These are phyloP conservation scores for Xestia ashworthii DNA, from an alignment of 2,888 invertebrate species.

Conservation along the genomic window DNA sequence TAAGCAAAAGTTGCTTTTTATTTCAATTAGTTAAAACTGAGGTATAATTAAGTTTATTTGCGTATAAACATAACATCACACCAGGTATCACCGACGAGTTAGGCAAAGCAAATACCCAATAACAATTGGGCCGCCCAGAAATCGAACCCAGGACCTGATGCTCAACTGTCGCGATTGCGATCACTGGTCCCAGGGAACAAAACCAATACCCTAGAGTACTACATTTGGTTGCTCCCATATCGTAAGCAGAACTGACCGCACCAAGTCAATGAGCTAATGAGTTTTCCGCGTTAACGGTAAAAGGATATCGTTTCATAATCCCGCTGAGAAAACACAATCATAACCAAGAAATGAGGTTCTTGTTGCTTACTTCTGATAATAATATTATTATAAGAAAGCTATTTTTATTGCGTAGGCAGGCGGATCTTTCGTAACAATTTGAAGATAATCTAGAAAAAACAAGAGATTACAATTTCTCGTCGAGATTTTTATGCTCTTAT, in stretches of 20 bases:
- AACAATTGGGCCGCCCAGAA: too few relatives aligned
- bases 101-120: too few relatives aligned
- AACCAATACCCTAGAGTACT: conserved; percentile 35
- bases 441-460: conserved; percentile 17
- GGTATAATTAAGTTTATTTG: too few relatives aligned
- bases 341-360: conserved; percentile 59
- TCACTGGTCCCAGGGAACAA: not conserved
- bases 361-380: conserved; percentile 48
- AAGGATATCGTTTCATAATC: conserved; percentile 73
- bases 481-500: conserved; percentile 11
- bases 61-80: too few relatives aligned
- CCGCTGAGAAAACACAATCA: conserved; percentile 74
- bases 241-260: conserved; percentile 66
- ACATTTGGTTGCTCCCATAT: conserved; percentile 65
- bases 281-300: conserved; percentile 78
- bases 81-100: too few relatives aligned
- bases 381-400: conserved; percentile 25
- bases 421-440: conserved; percentile 22
- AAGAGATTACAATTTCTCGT: conserved; percentile 25
- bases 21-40: too few relatives aligned
- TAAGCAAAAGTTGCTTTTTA: too few relatives aligned
- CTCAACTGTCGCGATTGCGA: too few relatives aligned
- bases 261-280: conserved; percentile 77
- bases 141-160: too few relatives aligned
- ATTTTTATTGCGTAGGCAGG: conserved; percentile 27